Evolutionary conservation across 2,113 vertebrate species (phyloP), one percentile per base, ranked within the genome.

Genomic region (Falcunculus frontatus): DNA sequence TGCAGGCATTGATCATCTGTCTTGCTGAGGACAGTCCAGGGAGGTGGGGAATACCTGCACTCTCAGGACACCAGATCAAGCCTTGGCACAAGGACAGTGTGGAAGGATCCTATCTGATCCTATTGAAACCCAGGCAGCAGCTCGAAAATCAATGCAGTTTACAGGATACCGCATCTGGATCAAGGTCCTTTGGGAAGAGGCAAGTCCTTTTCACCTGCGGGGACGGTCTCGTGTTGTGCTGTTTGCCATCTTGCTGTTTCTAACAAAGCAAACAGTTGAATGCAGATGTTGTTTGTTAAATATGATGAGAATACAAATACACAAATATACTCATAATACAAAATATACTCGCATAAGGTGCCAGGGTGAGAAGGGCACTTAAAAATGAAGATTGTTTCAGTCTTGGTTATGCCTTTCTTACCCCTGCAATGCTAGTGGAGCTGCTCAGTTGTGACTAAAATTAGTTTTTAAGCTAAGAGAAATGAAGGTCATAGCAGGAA

Each of bases 191-290:
- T 1, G 11, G 76, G 80, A 85, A 77, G 39, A 87, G 29, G 14
- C 60, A 59, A 47, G 13, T 85, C 56, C 63, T 59, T 49, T 55
- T 7, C 39, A 83, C 20, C 39, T 9, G 11, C 63, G 84, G 59
- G 46, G 22, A 29, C 0, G 0, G 25, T 29, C 68, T 70, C 0
- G 0, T 20, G 9, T 23, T 75, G 13, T n/a, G 42, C 23, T 57
- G 3, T 55, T 72, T 65, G 49, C 39, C 0, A 0, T 50, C 84
- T 44, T 41, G 17, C 52, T 41, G 15, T 22, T 88, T 33, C 83
- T 35, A 52, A 47, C 52, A 29, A 26, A 10, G 13, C 63, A 77
- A 76, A 35, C 15, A 47, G 9, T 7, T 44, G 37, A 76, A 55
- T 32, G 33, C 49, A 79, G n/a, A 16, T 73, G 49, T 32, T 50